Percentiles rank a stretch among this genome's conserved stretches.
Conservation (phyloP, 1,140 invertebrate genomes). For the Carposina sasakii region DNA sequence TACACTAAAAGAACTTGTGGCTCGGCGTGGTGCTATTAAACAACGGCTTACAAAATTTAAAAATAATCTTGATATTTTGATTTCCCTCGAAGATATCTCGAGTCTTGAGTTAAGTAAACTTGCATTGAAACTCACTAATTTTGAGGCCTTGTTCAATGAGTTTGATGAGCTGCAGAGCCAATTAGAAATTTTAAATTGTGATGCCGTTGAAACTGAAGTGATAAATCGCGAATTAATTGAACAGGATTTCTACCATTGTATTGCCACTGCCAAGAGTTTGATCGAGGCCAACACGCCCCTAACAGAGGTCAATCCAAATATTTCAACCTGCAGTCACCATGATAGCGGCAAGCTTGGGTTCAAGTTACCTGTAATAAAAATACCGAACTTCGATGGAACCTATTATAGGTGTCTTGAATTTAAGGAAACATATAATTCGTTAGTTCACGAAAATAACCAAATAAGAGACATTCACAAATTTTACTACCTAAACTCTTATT, state of each 20-base stretch:
- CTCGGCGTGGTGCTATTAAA: background rate
- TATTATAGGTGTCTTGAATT: slow-evolving; percentile 37
- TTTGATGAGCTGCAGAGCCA: background rate
- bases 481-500: slow-evolving; percentile 16
- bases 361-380: background rate
- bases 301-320: background rate
- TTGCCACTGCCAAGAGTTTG: background rate
- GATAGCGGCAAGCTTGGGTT: background rate
- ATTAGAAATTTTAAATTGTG: background rate
- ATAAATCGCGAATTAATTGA: background rate
- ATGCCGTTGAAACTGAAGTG: background rate
- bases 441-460: slow-evolving; percentile 30
- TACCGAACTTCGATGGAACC: background rate
- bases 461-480: slow-evolving; percentile 30
- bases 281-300: background rate
- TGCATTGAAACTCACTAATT: background rate
- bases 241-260: background rate
- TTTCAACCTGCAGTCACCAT: background rate
- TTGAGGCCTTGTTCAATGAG: background rate
- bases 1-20: background rate
- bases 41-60: background rate
- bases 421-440: slow-evolving; percentile 30
- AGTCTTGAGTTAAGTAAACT: background rate
- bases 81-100: background rate
- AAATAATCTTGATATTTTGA: background rate